phyloP scores from a whole-genome alignment of 1,140 invertebrate species.

The Cecropterus lyciades region DNA sequence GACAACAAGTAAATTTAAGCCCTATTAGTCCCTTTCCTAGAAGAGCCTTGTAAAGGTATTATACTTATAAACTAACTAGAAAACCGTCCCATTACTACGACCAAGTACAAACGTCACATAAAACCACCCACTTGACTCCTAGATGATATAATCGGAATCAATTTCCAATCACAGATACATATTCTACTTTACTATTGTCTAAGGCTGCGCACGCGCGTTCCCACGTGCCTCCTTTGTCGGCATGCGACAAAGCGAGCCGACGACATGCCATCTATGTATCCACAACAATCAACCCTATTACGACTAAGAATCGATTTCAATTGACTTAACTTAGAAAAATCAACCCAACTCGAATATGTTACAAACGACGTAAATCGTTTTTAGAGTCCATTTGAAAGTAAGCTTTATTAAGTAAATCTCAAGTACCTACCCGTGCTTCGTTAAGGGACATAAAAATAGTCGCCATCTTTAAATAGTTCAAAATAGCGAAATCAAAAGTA shows the following conservation, averaged over 20 bases:
- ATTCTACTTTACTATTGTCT: constrained; percentile 35
- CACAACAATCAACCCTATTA: constrained; percentile 32
- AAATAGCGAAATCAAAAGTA: too few species aligned
- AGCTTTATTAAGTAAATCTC: constrained; percentile 25
- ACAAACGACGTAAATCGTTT: constrained; percentile 34
- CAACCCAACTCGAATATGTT: background rate
- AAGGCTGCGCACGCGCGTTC: constrained; percentile 69
- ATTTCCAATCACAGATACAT: constrained; percentile 35
- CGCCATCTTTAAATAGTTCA: too few species aligned
- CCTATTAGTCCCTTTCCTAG: too few species aligned
- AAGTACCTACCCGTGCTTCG: too few species aligned
- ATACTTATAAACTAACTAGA: too few species aligned
- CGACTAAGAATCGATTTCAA: constrained; percentile 32
- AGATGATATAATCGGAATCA: constrained; percentile 25
- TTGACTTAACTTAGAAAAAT: constrained; percentile 40
- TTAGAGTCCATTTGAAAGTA: constrained; percentile 24
- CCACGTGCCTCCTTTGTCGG: constrained; percentile 79
- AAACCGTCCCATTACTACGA: too few species aligned
- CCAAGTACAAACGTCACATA: background rate
- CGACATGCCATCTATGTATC: constrained; percentile 57
- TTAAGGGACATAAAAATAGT: too few species aligned
- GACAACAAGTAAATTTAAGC: too few species aligned
- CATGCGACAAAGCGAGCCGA: constrained; percentile 70
- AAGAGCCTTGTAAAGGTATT: too few species aligned
- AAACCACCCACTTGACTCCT: constrained; percentile 13